These are phyloP conservation scores for Percina caprodes DNA, from an alignment of 2,113 vertebrate genomes.

Conservation along the genomic window DNA sequence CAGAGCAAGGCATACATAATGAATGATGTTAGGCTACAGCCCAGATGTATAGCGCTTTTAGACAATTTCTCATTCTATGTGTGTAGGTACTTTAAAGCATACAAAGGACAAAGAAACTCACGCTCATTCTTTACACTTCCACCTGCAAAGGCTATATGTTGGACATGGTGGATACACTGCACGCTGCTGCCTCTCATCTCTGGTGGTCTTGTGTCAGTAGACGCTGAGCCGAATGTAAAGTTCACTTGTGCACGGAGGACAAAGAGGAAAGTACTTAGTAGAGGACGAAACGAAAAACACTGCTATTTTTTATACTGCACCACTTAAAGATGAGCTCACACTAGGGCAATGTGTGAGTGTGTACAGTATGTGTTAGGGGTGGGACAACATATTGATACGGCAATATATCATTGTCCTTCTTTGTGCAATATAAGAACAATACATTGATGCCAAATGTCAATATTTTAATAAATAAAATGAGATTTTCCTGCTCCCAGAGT, in stretches of 20 bases:
- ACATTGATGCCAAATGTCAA: too few relatives aligned
- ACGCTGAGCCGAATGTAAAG: conserved; percentile 32
- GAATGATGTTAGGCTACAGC: conserved; percentile 18
- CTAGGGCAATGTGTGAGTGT: background rate
- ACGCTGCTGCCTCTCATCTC: conserved; percentile 12
- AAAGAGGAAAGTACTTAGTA: conserved; percentile 21
- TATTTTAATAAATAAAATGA: too few relatives aligned
- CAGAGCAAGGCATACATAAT: conserved; percentile 40
- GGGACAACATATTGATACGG: too few relatives aligned
- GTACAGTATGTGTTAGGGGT: background rate
- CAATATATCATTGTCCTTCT: too few relatives aligned
- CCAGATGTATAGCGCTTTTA: conserved; percentile 50
- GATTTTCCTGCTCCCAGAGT: too few relatives aligned
- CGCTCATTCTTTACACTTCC: conserved; percentile 51
- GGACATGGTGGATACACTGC: conserved; percentile 9
- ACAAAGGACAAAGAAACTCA: conserved; percentile 37
- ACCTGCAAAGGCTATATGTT: conserved; percentile 27
- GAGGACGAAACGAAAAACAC: conserved; percentile 23
- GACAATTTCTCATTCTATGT: conserved; percentile 34
- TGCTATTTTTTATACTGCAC: background rate
- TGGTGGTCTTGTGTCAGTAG: conserved; percentile 44
- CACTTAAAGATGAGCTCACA: background rate
- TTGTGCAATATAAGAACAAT: too few relatives aligned
- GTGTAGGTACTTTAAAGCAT: conserved; percentile 19
- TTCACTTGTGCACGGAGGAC: background rate